phyloP scores from a whole-genome alignment of 2,888 invertebrate genomes.

The Malachius bipustulatus region DNA sequence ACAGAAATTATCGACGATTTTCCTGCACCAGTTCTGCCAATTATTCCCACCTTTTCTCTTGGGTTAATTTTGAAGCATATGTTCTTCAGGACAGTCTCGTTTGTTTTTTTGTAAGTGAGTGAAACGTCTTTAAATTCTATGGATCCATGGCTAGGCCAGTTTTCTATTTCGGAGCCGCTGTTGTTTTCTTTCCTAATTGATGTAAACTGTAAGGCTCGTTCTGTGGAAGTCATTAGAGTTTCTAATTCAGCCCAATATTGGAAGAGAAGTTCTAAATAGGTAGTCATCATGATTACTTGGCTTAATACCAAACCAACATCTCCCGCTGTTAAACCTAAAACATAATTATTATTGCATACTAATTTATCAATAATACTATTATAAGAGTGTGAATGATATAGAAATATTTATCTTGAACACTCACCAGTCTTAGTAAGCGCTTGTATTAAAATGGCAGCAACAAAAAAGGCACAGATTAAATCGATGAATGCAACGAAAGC shows the following conservation, averaged over 20 bases:
- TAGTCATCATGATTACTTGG: slow-evolving; percentile 64
- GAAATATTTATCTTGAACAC: too few relatives aligned
- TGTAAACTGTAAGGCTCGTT: slow-evolving; percentile 49
- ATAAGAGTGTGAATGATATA: too few relatives aligned
- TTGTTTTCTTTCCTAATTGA: slow-evolving; percentile 36
- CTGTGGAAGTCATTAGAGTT: slow-evolving; percentile 82
- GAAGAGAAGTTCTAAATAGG: slow-evolving; percentile 48
- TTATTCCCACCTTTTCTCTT: slow-evolving; percentile 63
- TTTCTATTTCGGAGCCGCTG: slow-evolving; percentile 39
- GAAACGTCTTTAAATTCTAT: slow-evolving; percentile 49
- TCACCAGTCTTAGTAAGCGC: too few relatives aligned
- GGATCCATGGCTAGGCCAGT: slow-evolving; percentile 49
- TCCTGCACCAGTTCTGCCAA: slow-evolving; percentile 78
- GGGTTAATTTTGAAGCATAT: slow-evolving; percentile 54
- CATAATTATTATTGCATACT: too few relatives aligned
- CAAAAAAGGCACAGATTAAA: slow-evolving; percentile 20
- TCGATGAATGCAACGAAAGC: slow-evolving; percentile 30
- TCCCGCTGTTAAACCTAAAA: too few relatives aligned
- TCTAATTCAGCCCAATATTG: slow-evolving; percentile 72
- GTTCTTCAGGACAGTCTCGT: slow-evolving; percentile 54
- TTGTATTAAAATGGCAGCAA: slow-evolving; percentile 10
- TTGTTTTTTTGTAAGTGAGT: slow-evolving; percentile 57
- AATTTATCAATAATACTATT: too few relatives aligned
- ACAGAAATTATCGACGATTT: slow-evolving; percentile 66
- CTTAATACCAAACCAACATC: slow-evolving; percentile 72